Evolutionary conservation across 2,113 vertebrate species (phyloP), one percentile per base, ranked within the genome.

Genomic region (Lepus americanus): DNA sequence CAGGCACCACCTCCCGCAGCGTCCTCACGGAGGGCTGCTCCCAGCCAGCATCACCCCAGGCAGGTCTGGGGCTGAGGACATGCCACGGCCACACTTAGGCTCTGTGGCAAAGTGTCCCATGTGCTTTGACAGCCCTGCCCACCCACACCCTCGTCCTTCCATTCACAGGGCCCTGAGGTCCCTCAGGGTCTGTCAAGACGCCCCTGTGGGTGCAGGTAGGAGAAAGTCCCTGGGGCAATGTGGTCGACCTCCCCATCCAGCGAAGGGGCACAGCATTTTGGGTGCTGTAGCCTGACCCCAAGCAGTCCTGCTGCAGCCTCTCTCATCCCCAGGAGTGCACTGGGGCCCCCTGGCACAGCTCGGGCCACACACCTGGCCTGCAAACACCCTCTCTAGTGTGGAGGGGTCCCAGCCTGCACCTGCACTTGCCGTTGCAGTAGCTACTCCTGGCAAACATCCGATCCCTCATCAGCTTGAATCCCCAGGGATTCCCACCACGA

Each of bases 11-110:
- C 5, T 81, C 72, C 36, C 23, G 0, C 0, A 55, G 17, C 11
- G 19, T 33, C 23, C n/a, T 63, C 3, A 3, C 1, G 9, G 39
- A 85, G 31, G 79, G 49, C 20, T 14, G 64, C 51, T 64, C 25
- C 4, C 13, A 16, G 69, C 5, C 9, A 7, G 3, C 14, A 1
- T 12, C 16, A 29, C 36, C 31, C n/a, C 4, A 2, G 33, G 44
- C 19, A 36, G 53, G 61, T 27, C 89, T 22, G n/a, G 22, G 69
- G 63, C 44, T 8, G 51, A 67, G 0, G 64, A 49, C 67, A 11
- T 16, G 14, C 51, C 49, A 9, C 3, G 27, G 33, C 53, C 92
- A 82, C 73, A 70, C 49, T 69, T 9, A 82, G 36, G 8, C 27
- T 79, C 73, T 61, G 63, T 20, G 63, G 61, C 61, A 31, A 64